Conservation (phyloP, 2,113 vertebrate genomes). For the Poecile atricapillus region DNA sequence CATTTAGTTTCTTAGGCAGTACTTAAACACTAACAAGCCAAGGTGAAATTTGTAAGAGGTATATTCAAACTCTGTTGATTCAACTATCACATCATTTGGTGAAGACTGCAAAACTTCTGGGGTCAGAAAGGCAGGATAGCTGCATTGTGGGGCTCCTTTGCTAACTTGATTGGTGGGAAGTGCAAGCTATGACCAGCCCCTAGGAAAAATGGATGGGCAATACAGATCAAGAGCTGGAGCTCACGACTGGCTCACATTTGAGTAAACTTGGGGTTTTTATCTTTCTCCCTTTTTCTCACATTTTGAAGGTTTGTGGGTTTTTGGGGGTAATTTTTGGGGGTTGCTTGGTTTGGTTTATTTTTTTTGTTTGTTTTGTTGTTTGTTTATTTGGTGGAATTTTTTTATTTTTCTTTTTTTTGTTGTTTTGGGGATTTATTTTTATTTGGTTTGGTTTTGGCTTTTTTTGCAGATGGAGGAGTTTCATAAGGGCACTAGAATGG, state of each 20-base stretch:
- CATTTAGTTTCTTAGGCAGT: not conserved
- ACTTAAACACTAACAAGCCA: not conserved
- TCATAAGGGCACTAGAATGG: not conserved
- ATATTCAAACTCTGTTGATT: not conserved
- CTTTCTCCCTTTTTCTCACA: not conserved
- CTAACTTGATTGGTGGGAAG: not conserved
- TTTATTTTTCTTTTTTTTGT: not conserved
- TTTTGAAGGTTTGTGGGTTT: not conserved
- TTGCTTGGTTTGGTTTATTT: no score
- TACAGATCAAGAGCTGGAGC: not conserved
- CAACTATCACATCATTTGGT: not conserved
- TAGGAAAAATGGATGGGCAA: not conserved
- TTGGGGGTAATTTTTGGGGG: no score
- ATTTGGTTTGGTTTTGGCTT: not conserved
- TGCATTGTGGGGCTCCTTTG: fast-evolving
- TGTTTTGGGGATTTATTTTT: not conserved
- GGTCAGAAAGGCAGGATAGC: not conserved
- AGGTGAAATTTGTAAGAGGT: not conserved
- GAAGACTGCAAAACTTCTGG: not conserved
- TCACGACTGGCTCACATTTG: not conserved
- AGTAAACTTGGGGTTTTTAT: not conserved
- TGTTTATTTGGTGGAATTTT: not conserved
- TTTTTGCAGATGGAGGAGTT: not conserved
- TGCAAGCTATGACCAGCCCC: not conserved
- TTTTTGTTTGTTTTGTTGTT: not conserved